Conservation (phyloP, 1,140 invertebrate genomes). For the Drosophila albomicans region DNA sequence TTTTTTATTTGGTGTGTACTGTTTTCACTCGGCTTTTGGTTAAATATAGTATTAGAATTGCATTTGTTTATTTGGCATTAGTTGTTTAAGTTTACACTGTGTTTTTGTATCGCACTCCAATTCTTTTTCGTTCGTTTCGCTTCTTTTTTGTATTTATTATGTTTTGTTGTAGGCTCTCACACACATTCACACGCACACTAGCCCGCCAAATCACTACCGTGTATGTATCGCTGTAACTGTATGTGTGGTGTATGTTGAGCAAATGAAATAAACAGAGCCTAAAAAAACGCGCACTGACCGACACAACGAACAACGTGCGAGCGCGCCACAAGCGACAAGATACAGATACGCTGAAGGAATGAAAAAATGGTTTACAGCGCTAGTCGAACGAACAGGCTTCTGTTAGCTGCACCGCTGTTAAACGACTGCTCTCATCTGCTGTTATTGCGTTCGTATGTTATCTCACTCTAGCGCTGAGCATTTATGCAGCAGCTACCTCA, state of each 20-base stretch:
- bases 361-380: constrained; percentile 38
- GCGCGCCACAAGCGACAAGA: constrained; percentile 43
- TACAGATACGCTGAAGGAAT: constrained; percentile 52
- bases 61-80: constrained; percentile 46
- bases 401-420: constrained; percentile 11
- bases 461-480: not conserved
- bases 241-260: constrained; percentile 57
- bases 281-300: constrained; percentile 53
- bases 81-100: constrained; percentile 40
- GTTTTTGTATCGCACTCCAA: constrained; percentile 53
- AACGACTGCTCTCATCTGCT: constrained; percentile 1
- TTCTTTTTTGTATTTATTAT: constrained; percentile 43
- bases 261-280: constrained; percentile 58
- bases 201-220: constrained; percentile 80
- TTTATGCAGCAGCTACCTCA: constrained; percentile 20
- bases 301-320: constrained; percentile 38
- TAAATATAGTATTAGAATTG: constrained; percentile 29
- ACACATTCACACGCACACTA: constrained; percentile 58
- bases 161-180: constrained; percentile 52
- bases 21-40: constrained; percentile 23
- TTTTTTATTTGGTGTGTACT: constrained; percentile 39
- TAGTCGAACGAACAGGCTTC: constrained; percentile 8
- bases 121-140: constrained; percentile 43
- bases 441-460: not conserved
- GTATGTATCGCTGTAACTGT: constrained; percentile 61